Conservation (phyloP, 2,888 invertebrate genomes). For the Drosophila pseudotakahashii region DNA sequence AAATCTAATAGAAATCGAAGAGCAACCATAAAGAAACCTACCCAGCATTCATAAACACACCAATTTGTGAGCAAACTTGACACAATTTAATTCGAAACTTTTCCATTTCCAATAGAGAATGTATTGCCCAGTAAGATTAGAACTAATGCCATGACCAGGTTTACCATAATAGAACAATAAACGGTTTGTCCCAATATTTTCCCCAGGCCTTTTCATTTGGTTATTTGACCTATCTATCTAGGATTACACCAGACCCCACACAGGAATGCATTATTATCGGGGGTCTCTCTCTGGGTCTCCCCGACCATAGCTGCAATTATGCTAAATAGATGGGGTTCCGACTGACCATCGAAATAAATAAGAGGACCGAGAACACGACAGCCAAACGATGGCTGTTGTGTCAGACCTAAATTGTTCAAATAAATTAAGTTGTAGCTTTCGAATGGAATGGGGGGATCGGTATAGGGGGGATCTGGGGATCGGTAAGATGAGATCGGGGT, state of each 20-base stretch:
- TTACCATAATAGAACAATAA: slow-evolving; percentile 44
- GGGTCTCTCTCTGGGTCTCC: slow-evolving; percentile 5
- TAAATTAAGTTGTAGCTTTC: slow-evolving; percentile 79
- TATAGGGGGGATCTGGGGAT: slow-evolving; percentile 1
- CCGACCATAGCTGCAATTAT: slow-evolving; percentile 63
- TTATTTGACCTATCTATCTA: slow-evolving; percentile 48
- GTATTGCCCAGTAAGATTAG: slow-evolving; percentile 11
- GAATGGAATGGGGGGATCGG: slow-evolving; percentile 47
- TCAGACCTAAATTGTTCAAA: slow-evolving; percentile 79
- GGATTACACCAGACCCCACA: slow-evolving; percentile 42
- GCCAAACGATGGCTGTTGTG: slow-evolving; percentile 51
- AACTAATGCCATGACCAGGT: slow-evolving; percentile 30
- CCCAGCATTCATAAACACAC: slow-evolving; percentile 3
- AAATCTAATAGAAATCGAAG: not conserved
- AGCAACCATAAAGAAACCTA: slow-evolving; percentile 15
- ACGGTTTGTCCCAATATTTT: slow-evolving; percentile 38
- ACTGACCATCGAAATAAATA: slow-evolving; percentile 74
- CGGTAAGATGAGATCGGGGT: slow-evolving; percentile 6
- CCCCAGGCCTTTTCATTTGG: slow-evolving; percentile 24
- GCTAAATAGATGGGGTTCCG: slow-evolving; percentile 65
- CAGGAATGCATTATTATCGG: slow-evolving; percentile 14
- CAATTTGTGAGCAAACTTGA: slow-evolving; percentile 33
- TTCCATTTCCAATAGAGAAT: not conserved
- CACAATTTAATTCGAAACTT: slow-evolving; percentile 12
- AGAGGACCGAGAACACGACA: slow-evolving; percentile 62